Evolutionary conservation across 2,113 vertebrate species (phyloP).

Genomic region (Laterallus jamaicensis): DNA sequence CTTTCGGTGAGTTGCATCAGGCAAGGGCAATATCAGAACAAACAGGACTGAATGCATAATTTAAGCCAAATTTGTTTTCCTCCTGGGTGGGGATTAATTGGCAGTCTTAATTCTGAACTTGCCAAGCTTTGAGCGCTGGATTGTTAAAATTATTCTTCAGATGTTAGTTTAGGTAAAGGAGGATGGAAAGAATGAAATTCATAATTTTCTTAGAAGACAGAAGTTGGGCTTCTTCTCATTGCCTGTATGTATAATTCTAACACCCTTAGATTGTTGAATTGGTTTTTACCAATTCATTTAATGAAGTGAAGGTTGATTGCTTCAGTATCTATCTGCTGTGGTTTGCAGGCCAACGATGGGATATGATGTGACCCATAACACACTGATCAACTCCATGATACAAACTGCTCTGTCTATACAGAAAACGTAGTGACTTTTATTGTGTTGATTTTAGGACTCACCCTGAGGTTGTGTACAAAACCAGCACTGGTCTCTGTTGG

Average conservation of each 20-base stretch:
- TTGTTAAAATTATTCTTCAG: neutral
- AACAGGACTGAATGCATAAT: neutral
- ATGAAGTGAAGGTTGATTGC: neutral
- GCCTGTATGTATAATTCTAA: neutral
- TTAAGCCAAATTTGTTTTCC: neutral
- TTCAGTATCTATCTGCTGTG: neutral
- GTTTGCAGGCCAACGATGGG: neutral
- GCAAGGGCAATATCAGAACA: neutral
- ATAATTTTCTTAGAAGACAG: neutral
- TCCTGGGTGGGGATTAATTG: neutral
- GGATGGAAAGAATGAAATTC: neutral
- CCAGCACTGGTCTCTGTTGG: neutral
- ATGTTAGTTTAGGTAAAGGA: neutral
- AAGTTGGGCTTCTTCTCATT: neutral
- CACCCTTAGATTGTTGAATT: neutral
- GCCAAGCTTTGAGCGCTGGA: neutral
- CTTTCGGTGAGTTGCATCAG: neutral
- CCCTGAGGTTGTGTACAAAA: neutral
- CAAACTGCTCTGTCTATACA: neutral
- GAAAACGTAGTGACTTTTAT: neutral
- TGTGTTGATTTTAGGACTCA: neutral
- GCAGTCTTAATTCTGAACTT: neutral
- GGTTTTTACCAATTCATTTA: neutral
- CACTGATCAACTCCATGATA: neutral
- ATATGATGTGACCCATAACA: neutral